phyloP scores from a whole-genome alignment of 2,797 vertebrate species.

The Calcarius lapponicus region DNA sequence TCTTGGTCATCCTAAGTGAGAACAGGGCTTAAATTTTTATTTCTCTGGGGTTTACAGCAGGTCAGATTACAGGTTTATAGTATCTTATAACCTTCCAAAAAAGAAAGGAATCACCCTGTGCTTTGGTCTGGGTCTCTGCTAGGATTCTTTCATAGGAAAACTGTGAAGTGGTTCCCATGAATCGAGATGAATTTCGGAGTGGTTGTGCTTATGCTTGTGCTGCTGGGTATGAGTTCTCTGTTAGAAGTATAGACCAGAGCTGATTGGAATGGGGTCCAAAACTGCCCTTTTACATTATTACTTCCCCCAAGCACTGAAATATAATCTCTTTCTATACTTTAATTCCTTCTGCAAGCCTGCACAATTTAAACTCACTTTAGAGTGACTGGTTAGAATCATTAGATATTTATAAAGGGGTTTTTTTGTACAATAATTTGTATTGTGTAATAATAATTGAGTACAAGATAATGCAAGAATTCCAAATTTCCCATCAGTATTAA shows the following conservation, averaged over 20 bases:
- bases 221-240: background rate
- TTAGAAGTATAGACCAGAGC: background rate
- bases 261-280: background rate
- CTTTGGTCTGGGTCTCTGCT: background rate
- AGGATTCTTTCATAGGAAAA: background rate
- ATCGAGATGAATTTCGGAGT: background rate
- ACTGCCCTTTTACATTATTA: background rate
- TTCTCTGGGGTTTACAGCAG: background rate
- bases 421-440: background rate
- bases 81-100: background rate
- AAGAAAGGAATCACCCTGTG: background rate
- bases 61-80: background rate
- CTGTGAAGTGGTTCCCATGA: background rate
- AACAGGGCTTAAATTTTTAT: background rate
- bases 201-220: background rate
- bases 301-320: background rate
- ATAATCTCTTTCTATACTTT: background rate
- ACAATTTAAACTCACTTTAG: background rate
- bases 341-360: background rate
- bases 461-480: background rate
- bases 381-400: background rate
- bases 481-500: background rate
- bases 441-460: background rate
- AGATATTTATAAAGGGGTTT: background rate
- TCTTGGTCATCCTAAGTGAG: background rate